Conservation (phyloP, 2,797 vertebrate genomes). For the Crocidura indochinensis region DNA sequence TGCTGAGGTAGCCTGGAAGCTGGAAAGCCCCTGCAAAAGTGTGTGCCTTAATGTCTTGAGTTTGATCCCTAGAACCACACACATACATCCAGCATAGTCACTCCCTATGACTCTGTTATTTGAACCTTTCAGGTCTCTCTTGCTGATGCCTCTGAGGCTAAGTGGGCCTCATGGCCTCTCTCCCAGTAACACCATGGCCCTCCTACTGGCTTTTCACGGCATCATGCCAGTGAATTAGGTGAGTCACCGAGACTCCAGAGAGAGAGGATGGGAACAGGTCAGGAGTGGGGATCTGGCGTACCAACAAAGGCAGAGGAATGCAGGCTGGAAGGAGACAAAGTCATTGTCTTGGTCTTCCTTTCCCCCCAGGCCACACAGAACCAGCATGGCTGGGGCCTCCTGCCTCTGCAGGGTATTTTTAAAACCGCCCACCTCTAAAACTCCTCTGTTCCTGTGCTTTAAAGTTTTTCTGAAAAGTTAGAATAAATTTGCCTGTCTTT, state of each 20-base stretch:
- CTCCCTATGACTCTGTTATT: too few species aligned
- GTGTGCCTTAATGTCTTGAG: too few species aligned
- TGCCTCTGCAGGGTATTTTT: conserved; percentile 79
- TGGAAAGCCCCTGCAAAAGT: not conserved
- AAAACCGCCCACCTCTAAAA: conserved; percentile 84
- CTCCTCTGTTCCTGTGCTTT: conserved; percentile 82
- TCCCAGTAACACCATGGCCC: not conserved
- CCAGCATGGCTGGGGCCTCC: conserved; percentile 63
- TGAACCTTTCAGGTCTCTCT: not conserved
- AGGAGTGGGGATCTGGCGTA: not conserved
- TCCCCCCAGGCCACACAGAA: conserved; percentile 49
- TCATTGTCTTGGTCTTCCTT: conserved; percentile 53
- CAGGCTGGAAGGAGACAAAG: not conserved
- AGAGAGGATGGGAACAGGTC: not conserved
- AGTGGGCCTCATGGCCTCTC: not conserved
- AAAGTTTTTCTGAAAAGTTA: conserved; percentile 82
- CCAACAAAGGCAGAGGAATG: not conserved
- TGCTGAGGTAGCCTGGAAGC: not conserved
- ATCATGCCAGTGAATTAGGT: not conserved
- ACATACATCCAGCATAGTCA: too few species aligned
- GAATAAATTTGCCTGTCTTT: conserved; percentile 84
- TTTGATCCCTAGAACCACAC: too few species aligned
- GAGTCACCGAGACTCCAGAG: too few species aligned
- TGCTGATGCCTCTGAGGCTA: not conserved
- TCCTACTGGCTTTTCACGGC: not conserved